phyloP scores from a whole-genome alignment of 2,113 vertebrate genomes.

The Microcebus ravelobensis region DNA sequence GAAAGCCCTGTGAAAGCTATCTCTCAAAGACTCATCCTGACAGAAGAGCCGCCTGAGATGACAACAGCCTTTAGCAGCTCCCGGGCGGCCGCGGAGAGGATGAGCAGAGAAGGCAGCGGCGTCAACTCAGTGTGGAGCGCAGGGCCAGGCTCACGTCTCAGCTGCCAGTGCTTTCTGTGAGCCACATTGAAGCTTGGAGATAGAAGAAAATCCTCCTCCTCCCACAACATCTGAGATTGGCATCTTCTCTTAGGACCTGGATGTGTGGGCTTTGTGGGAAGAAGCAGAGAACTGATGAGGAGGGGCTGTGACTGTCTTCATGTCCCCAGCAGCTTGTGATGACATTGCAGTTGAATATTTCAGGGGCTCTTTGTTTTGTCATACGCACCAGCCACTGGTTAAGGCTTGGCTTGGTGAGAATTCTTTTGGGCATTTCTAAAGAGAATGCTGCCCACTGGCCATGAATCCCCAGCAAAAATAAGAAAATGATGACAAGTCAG shows the following conservation, averaged over 20 bases:
- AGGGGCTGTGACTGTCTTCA: not conserved
- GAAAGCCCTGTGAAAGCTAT: not conserved
- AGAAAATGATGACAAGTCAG: not conserved
- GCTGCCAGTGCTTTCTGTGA: constrained; percentile 11
- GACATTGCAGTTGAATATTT: not conserved
- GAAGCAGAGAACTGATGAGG: not conserved
- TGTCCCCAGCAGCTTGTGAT: not conserved
- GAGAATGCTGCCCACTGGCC: not conserved
- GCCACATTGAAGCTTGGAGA: not conserved
- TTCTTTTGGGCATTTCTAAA: not conserved
- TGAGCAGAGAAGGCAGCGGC: not conserved
- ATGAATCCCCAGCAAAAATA: not conserved
- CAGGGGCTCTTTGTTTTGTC: not conserved
- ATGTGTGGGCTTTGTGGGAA: not conserved
- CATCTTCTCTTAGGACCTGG: not conserved
- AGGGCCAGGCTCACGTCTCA: not conserved
- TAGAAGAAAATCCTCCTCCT: not conserved
- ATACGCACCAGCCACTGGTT: not conserved
- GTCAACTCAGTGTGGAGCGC: not conserved
- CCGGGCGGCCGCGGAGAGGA: not conserved
- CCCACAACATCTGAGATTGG: not conserved
- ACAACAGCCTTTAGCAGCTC: not conserved
- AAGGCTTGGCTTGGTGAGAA: not conserved
- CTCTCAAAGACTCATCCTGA: not conserved
- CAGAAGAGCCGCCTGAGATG: not conserved